These are phyloP conservation scores for Lepidurus apus DNA, from an alignment of 1,140 invertebrate genomes.

Conservation along the genomic window DNA sequence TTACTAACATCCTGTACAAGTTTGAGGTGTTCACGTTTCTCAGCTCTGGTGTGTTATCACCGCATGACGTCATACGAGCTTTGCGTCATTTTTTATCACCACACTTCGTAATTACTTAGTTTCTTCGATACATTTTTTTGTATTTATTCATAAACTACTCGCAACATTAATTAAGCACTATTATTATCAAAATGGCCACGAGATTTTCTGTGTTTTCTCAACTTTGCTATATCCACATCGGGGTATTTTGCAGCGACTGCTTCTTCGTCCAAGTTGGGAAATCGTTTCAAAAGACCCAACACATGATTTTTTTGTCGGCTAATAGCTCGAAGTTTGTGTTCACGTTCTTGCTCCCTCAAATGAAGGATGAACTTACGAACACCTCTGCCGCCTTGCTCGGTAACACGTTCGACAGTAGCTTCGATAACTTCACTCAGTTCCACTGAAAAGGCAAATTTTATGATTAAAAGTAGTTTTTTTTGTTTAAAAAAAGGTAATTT, in stretches of 20 bases:
- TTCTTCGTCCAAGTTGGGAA: slow-evolving; percentile 68
- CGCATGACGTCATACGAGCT: neutral
- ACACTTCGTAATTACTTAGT: neutral
- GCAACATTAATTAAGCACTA: slow-evolving; percentile 26
- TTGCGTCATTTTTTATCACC: neutral
- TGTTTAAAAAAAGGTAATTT: neutral
- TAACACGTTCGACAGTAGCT: slow-evolving; percentile 19
- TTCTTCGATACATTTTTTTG: slow-evolving; percentile 5
- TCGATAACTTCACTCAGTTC: neutral
- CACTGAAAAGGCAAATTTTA: slow-evolving; percentile 16
- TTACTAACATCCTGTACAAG: neutral
- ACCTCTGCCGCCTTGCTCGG: neutral
- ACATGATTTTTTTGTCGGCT: slow-evolving; percentile 61
- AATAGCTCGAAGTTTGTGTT: slow-evolving; percentile 45
- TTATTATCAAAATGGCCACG: slow-evolving; percentile 50
- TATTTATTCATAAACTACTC: neutral
- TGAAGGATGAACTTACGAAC: slow-evolving; percentile 56
- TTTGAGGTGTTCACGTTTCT: neutral
- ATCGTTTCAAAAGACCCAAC: slow-evolving; percentile 60
- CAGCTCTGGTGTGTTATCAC: neutral
- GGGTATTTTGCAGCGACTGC: slow-evolving; percentile 67
- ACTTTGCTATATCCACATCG: slow-evolving; percentile 63
- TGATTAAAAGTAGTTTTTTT: neutral
- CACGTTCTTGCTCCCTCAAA: slow-evolving; percentile 59
- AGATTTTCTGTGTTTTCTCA: slow-evolving; percentile 51